Percentiles rank a stretch among this genome's conserved stretches.
Conservation (phyloP, 2,888 invertebrate species). For the Blomia tropicalis region DNA sequence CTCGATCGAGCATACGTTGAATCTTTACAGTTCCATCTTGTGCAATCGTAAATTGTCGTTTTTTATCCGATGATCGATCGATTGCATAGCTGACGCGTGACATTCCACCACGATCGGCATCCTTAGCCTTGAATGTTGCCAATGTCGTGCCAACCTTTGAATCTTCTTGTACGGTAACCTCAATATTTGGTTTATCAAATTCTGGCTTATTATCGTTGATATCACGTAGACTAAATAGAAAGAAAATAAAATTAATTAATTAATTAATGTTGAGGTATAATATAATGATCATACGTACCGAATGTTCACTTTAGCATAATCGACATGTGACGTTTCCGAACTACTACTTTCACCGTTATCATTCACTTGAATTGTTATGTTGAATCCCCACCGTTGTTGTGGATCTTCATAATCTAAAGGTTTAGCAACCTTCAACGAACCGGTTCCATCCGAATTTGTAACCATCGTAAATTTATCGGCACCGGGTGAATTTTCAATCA, state of each 20-base stretch:
- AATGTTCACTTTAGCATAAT: constrained; percentile 85
- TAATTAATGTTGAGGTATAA: neutral
- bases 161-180: constrained; percentile 77
- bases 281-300: too few relatives aligned
- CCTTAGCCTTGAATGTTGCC: constrained; percentile 84
- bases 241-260: neutral
- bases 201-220: constrained; percentile 75
- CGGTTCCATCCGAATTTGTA: constrained; percentile 83
- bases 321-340: constrained; percentile 81
- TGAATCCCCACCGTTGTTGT: constrained; percentile 82
- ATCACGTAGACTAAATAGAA: constrained; percentile 52
- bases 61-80: constrained; percentile 75
- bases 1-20: constrained; percentile 75
- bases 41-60: constrained; percentile 81
- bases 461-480: constrained; percentile 95
- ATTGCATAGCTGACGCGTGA: constrained; percentile 52
- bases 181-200: constrained; percentile 81
- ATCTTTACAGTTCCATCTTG: constrained; percentile 88
- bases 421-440: constrained; percentile 77
- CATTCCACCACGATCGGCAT: constrained; percentile 61
- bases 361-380: constrained; percentile 56
- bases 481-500: constrained; percentile 60
- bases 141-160: constrained; percentile 73
- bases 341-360: constrained; percentile 32
- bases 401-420: constrained; percentile 87